Conservation (phyloP, 2,113 vertebrate species). For the Piliocolobus tephrosceles region DNA sequence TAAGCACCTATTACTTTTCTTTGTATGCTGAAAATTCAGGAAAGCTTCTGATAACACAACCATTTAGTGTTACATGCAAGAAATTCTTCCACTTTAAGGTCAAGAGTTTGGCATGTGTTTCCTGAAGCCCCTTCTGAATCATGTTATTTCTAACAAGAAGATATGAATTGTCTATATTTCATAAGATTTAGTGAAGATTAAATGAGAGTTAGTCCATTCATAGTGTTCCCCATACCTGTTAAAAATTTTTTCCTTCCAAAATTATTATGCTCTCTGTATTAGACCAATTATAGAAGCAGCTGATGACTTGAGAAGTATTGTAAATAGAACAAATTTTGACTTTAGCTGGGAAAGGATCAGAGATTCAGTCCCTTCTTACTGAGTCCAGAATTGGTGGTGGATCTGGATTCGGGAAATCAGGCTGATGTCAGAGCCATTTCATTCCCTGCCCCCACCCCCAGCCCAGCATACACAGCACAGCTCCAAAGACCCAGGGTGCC, state of each 20-base stretch:
- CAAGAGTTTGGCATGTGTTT: neutral
- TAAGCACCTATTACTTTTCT: neutral
- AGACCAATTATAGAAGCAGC: neutral
- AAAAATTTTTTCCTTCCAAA: neutral
- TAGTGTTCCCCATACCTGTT: neutral
- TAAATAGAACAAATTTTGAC: neutral
- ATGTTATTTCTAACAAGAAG: conserved; percentile 1
- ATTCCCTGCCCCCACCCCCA: neutral
- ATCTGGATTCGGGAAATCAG: neutral
- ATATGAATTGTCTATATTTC: neutral
- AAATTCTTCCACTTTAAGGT: neutral
- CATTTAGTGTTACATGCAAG: neutral
- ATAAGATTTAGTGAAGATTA: neutral
- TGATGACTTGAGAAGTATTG: neutral
- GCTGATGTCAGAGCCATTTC: neutral
- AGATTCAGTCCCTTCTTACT: neutral
- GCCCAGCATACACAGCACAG: neutral
- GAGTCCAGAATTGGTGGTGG: no score
- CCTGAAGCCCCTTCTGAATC: conserved; percentile 2
- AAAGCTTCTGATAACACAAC: neutral
- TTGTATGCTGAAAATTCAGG: neutral
- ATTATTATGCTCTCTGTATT: neutral
- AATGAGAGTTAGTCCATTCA: neutral
- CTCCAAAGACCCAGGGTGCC: neutral
- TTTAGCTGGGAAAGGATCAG: neutral